A percentile compares a stretch with the other conserved stretches of the same genome.
phyloP scores from a whole-genome alignment of 1,140 invertebrate species.

The Drosophila rufa region DNA sequence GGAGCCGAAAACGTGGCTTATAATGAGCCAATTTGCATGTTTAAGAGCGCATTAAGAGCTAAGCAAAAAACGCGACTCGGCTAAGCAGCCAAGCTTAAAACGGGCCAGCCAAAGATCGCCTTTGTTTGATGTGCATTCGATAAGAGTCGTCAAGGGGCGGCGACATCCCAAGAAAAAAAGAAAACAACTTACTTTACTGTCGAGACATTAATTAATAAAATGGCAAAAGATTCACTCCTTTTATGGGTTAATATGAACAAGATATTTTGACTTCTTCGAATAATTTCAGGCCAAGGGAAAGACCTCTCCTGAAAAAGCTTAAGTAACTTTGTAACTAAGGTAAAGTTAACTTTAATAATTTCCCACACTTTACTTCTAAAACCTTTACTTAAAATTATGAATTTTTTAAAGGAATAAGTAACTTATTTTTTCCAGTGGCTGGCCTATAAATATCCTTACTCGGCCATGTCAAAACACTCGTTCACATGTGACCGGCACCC shows the following conservation, averaged over 20 bases:
- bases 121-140: constrained; percentile 20
- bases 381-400: too few relatives aligned
- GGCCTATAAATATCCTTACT: constrained; percentile 59
- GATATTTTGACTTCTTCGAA: background rate
- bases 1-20: constrained; percentile 49
- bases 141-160: constrained; percentile 11
- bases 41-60: constrained; percentile 68
- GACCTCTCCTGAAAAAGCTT: too few relatives aligned
- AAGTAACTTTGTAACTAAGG: background rate
- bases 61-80: constrained; percentile 4
- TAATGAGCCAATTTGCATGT: constrained; percentile 78
- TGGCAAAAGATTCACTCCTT: fast-evolving
- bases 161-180: background rate
- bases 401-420: too few relatives aligned
- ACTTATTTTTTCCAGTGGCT: constrained; percentile 1
- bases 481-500: constrained; percentile 31
- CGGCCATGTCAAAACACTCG: constrained; percentile 60
- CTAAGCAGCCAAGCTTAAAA: constrained; percentile 44
- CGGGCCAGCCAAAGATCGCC: constrained; percentile 32
- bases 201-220: background rate
- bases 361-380: fast-evolving
- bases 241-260: background rate
- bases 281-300: too few relatives aligned
- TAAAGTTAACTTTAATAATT: background rate
- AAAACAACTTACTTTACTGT: background rate